Conservation (phyloP, 2,888 invertebrate genomes). For the Sepiola atlantica region DNA sequence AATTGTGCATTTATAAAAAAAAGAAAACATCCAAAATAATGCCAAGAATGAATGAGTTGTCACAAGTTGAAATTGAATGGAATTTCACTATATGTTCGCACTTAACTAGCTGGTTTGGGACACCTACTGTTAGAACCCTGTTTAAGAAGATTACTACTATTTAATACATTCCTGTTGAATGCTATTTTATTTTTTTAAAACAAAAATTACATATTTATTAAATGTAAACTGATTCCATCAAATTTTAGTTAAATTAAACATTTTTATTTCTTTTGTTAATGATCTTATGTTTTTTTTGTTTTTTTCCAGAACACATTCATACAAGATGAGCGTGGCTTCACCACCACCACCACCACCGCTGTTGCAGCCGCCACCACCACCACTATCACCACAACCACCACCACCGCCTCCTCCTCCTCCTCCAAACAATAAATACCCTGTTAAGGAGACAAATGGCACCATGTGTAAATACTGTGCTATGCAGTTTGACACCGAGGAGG, state of each 20-base stretch:
- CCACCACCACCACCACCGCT: not conserved
- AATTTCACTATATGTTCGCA: no score
- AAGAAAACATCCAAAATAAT: no score
- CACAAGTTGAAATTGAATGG: no score
- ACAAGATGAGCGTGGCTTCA: constrained; percentile 43
- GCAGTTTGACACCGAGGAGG: constrained; percentile 56
- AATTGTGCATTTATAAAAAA: no score
- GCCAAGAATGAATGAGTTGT: no score
- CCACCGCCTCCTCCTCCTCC: not conserved
- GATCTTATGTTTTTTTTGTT: not conserved
- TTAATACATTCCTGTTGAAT: not conserved
- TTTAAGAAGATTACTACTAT: not conserved
- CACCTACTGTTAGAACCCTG: no score
- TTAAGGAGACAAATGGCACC: constrained; percentile 62
- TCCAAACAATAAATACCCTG: constrained; percentile 48
- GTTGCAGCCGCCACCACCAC: not conserved
- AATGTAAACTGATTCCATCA: not conserved
- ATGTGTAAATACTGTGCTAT: constrained; percentile 66
- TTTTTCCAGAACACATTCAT: not conserved
- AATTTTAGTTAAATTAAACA: not conserved
- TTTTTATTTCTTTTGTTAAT: not conserved
- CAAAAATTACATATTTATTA: not conserved
- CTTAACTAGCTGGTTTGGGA: no score
- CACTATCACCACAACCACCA: not conserved
- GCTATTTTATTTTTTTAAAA: not conserved